Base-by-base conservation (phyloP, 2,797 vertebrate genomes). In the Xenentodon cancila region DNA sequence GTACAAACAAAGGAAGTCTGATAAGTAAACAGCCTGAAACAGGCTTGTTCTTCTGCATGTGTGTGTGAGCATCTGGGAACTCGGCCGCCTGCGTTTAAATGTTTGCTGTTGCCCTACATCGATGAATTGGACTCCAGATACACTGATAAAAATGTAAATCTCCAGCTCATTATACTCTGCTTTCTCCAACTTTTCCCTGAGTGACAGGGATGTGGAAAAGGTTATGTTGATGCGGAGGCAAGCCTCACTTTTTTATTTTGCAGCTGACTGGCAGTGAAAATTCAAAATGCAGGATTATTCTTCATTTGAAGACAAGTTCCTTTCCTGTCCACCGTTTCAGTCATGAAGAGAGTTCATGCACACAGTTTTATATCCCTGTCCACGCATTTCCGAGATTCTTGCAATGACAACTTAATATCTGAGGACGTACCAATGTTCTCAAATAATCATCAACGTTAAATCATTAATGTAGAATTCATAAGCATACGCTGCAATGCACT, bases 1-100 rank as follows among this genome's bases (percentile, higher is more conserved):
- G 77, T 56, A 64, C 73, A 85, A 87, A 85, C 73, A 83, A 74
- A 84, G 50, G 66, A 51, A 37, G 25, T 73, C 52, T 70, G 74
- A 81, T 85, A 77, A 84, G 78, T 76, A 89, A 87, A 89, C 46
- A 73, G 64, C 67, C 64, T 17, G 6, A 32, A 48, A 61, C 72
- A 79, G 64, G 86, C 77, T 70, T 64, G 71, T 72, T 68, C 76
- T 58, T 27, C 32, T 67, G 68, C 43, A 40, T 63, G 71, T 60
- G 61, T 68, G 11, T 50, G 4, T 56, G 63, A 65, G 62, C 51
- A 22, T n/a, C 48, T 69, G 44, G 57, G 44, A 53, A 43, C 49
- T 55, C 43, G 55, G 52, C 22, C 7, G 59, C n/a, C 64, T 59
- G 43, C 64, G 68, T 74, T 73, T 59, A 71, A 79, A 74, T 43